Conservation (phyloP, 2,797 vertebrate genomes). For the Platalea minor region DNA sequence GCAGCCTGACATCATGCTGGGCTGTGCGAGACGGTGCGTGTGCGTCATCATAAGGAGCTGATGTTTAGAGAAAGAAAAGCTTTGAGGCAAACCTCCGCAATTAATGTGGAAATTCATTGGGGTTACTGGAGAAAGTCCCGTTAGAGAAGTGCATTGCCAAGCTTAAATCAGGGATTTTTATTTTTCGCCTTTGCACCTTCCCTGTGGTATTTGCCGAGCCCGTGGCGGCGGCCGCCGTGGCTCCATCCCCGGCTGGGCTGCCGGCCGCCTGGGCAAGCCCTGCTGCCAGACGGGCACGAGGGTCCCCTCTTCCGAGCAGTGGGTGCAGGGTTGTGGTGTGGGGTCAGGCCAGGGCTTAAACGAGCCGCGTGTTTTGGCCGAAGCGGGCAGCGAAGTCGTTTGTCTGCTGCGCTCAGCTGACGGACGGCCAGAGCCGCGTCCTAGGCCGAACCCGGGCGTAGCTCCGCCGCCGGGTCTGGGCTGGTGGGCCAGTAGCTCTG, state of each 20-base stretch:
- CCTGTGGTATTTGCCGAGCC: background rate
- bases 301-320: too few relatives aligned
- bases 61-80: background rate
- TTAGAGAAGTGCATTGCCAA: rapidly evolving
- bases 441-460: rapidly evolving
- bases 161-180: background rate
- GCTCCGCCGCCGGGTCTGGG: rapidly evolving
- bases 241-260: background rate
- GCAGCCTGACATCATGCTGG: background rate
- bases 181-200: background rate
- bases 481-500: background rate
- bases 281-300: rapidly evolving
- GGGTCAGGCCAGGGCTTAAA: background rate
- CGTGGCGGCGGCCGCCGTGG: rapidly evolving
- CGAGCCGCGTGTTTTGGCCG: background rate
- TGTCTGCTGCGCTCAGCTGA: rapidly evolving
- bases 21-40: rapidly evolving
- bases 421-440: rapidly evolving
- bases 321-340: too few relatives aligned
- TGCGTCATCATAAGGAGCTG: rapidly evolving
- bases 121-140: background rate
- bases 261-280: background rate
- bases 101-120: background rate
- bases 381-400: background rate
- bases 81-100: rapidly evolving